Evolutionary conservation across 2,113 vertebrate species (phyloP).

Genomic region (Epinephelus cyanopodus): DNA sequence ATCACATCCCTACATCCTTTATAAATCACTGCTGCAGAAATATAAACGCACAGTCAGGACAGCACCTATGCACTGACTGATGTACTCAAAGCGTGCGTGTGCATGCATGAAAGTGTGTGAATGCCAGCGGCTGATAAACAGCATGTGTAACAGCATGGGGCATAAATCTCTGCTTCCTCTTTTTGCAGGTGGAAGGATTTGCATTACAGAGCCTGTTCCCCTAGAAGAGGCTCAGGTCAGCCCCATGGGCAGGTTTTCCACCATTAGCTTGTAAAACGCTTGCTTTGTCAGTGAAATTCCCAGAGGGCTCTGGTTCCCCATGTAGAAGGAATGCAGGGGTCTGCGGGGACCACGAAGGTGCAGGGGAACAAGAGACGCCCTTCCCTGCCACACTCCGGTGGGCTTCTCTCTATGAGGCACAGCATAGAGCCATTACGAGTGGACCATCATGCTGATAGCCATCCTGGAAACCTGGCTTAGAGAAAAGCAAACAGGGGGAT

Average conservation of each 20-base stretch:
- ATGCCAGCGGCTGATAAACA: conserved; percentile 63
- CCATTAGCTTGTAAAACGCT: conserved; percentile 61
- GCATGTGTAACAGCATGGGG: conserved; percentile 48
- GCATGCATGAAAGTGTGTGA: conserved; percentile 44
- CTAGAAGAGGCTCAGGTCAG: conserved; percentile 43
- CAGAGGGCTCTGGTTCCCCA: conserved; percentile 32
- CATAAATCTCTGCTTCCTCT: conserved; percentile 80
- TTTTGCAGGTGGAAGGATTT: conserved; percentile 75
- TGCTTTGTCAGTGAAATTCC: conserved; percentile 55
- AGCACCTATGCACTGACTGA: conserved; percentile 45
- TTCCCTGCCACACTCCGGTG: conserved; percentile 11
- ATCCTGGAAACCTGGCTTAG: conserved; percentile 29
- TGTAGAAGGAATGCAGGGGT: conserved; percentile 34
- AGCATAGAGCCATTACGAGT: conserved; percentile 23
- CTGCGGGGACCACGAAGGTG: conserved; percentile 32
- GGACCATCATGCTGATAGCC: conserved; percentile 31
- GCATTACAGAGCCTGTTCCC: conserved; percentile 41
- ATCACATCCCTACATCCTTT: conserved; percentile 66
- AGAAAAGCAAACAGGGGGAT: conserved; percentile 33
- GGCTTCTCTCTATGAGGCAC: conserved; percentile 24
- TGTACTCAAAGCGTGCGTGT: conserved; percentile 32
- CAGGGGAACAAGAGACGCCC: conserved; percentile 11
- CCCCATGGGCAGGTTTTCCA: conserved; percentile 56
- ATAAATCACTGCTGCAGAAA: conserved; percentile 75
- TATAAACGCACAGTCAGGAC: conserved; percentile 52